phyloP scores from a whole-genome alignment of 2,113 vertebrate genomes.

The Mirounga angustirostris region DNA sequence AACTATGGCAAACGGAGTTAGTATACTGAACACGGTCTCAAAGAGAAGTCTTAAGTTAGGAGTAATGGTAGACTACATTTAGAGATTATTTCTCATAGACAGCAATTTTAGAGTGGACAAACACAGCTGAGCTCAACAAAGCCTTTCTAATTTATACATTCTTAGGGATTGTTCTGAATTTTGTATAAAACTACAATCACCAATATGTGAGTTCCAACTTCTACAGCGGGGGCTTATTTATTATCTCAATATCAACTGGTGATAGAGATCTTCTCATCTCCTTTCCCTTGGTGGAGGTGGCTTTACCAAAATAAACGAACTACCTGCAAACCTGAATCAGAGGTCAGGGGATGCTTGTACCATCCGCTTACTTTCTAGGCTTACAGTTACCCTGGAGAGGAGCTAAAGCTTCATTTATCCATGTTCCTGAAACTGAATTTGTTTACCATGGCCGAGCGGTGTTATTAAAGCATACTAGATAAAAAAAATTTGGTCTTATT shows the following conservation, averaged over 20 bases:
- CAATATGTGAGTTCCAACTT: background rate
- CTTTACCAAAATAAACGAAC: constrained; percentile 38
- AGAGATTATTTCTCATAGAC: constrained; percentile 6
- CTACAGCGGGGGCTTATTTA: background rate
- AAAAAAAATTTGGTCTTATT: background rate
- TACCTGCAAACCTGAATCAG: background rate
- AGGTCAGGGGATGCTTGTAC: background rate
- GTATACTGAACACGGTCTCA: background rate
- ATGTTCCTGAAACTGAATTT: constrained; percentile 47
- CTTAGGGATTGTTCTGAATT: background rate
- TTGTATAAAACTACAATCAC: background rate
- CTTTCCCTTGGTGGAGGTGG: background rate
- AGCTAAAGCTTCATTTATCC: constrained; percentile 6
- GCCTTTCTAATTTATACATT: background rate
- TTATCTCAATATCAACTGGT: background rate
- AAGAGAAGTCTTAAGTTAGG: constrained; percentile 7
- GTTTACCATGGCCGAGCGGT: background rate
- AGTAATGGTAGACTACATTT: background rate
- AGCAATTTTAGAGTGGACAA: background rate
- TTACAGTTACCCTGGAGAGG: background rate
- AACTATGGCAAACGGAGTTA: background rate
- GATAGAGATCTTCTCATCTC: background rate
- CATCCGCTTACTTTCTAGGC: constrained; percentile 39
- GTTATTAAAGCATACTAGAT: background rate
- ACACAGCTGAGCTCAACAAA: background rate